These are phyloP conservation scores for Norana najaformis DNA, from an alignment of 2,888 invertebrate genomes.

Conservation along the genomic window DNA sequence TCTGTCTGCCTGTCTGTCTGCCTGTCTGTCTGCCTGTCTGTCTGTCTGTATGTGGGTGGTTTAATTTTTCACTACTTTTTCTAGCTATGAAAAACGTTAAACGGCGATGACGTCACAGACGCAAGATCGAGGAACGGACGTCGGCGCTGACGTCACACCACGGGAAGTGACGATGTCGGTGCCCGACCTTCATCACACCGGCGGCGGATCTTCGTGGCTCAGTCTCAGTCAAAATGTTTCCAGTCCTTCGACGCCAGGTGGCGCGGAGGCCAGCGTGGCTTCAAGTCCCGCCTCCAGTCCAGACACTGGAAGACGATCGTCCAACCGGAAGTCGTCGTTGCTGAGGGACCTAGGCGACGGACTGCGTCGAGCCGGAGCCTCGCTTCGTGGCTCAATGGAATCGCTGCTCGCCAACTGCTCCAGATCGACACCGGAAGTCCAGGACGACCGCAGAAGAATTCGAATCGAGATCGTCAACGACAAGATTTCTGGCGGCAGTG, in stretches of 20 bases:
- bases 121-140: neutral
- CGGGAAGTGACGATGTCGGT: neutral
- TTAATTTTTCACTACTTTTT: no score
- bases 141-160: neutral
- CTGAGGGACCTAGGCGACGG: neutral
- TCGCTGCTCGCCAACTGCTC: neutral
- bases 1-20: neutral
- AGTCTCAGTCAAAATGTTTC: no score
- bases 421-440: neutral
- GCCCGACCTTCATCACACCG: neutral
- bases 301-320: neutral
- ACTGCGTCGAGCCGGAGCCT: neutral
- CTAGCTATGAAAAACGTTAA: no score
- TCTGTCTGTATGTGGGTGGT: neutral
- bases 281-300: neutral
- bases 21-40: neutral
- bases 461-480: conserved; percentile 4
- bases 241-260: no score
- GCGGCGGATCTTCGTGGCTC: no score
- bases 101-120: neutral
- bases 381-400: neutral
- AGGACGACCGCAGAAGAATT: neutral
- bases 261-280: neutral
- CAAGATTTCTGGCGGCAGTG: neutral
- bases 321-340: neutral